Evolutionary conservation across 2,888 invertebrate species (phyloP).

Genomic region (Idaea straminata): DNA sequence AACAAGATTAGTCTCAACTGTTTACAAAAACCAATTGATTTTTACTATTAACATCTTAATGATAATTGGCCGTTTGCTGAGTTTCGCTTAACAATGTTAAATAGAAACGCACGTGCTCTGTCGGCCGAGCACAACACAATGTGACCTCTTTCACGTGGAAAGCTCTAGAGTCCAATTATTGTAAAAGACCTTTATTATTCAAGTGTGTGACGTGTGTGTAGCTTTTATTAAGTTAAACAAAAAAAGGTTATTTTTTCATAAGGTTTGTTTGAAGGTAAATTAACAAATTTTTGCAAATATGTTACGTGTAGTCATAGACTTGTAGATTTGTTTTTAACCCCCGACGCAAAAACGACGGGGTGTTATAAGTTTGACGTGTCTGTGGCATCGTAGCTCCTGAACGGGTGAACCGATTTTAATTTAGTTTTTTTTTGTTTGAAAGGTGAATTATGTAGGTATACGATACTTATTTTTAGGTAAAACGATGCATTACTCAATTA

Average conservation of each 20-base stretch:
- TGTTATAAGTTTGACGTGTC: too few relatives aligned
- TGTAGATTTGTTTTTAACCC: too few relatives aligned
- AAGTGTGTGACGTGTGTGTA: slow-evolving; percentile 33
- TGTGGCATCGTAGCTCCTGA: too few relatives aligned
- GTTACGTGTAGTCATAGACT: too few relatives aligned
- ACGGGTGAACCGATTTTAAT: too few relatives aligned
- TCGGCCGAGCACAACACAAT: slow-evolving; percentile 37
- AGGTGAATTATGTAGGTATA: too few relatives aligned
- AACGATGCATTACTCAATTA: neutral
- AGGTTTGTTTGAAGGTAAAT: too few relatives aligned
- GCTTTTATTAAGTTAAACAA: neutral
- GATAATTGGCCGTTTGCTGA: slow-evolving; percentile 48
- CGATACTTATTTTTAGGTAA: neutral
- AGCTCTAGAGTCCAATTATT: slow-evolving; percentile 41
- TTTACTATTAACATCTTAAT: slow-evolving; percentile 48
- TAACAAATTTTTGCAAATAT: too few relatives aligned
- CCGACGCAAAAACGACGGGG: too few relatives aligned
- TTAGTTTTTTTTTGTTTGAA: too few relatives aligned
- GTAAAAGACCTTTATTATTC: slow-evolving; percentile 49
- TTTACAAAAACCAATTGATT: slow-evolving; percentile 44
- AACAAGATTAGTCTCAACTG: neutral
- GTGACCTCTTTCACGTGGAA: slow-evolving; percentile 46
- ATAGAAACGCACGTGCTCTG: slow-evolving; percentile 49
- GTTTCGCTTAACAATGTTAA: slow-evolving; percentile 57
- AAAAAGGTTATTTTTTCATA: neutral